phyloP scores from a whole-genome alignment of 37 sponge, comb jelly and placozoan species.

The Ephydatia muelleri region DNA sequence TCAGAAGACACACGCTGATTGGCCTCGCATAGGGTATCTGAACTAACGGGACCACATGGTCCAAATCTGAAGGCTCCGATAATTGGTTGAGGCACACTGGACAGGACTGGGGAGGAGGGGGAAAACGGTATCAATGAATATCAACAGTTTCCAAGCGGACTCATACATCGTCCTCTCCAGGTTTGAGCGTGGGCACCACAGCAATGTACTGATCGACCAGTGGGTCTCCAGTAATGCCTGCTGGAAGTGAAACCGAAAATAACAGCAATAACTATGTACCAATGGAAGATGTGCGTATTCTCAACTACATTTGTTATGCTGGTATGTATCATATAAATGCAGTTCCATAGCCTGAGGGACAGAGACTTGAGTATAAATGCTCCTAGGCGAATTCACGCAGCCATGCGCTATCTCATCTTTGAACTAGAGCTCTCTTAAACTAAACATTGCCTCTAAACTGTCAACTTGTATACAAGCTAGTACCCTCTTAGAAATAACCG shows the following conservation, averaged over 20 bases:
- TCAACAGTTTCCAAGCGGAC: neutral
- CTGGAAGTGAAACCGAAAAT: neutral
- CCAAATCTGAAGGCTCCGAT: conserved; percentile 65
- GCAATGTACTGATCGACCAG: conserved; percentile 1
- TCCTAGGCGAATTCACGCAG: too few species aligned
- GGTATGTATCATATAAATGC: too few species aligned
- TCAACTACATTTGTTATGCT: too few species aligned
- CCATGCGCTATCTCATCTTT: too few species aligned
- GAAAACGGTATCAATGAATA: conserved; percentile 6
- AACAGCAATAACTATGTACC: too few species aligned
- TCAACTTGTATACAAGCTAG: too few species aligned
- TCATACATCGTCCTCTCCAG: conserved; percentile 64
- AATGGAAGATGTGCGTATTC: too few species aligned
- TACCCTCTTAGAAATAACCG: too few species aligned
- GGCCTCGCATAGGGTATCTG: conserved; percentile 5
- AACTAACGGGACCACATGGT: conserved; percentile 18
- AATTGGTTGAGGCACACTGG: conserved; percentile 74
- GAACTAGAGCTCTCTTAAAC: too few species aligned
- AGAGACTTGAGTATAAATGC: too few species aligned
- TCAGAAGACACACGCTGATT: conserved; percentile 52
- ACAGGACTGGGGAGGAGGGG: conserved; percentile 53
- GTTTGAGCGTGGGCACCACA: conserved; percentile 20
- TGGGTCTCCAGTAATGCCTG: neutral
- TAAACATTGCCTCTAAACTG: too few species aligned
- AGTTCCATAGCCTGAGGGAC: too few species aligned